Percentiles rank a stretch among this genome's conserved stretches.
Evolutionary conservation across 2,888 invertebrate species (phyloP).

Genomic region (Scaptomyza caliginosa): DNA sequence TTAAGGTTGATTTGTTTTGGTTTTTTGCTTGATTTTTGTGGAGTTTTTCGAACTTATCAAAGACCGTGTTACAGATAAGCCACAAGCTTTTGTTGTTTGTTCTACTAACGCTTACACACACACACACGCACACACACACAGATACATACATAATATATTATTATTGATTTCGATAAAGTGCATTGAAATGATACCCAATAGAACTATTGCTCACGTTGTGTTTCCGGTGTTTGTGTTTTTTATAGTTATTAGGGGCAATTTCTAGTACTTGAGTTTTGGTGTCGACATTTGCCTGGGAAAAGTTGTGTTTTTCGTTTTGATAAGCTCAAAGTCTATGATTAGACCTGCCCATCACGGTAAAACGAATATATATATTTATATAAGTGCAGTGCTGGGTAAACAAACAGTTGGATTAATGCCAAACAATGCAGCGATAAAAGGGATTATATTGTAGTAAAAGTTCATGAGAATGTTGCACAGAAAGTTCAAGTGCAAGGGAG

Average conservation of each 20-base stretch:
- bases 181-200: constrained; percentile 38
- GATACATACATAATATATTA: constrained; percentile 51
- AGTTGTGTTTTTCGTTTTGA: constrained; percentile 26
- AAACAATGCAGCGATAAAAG: constrained; percentile 8
- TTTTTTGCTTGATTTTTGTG: neutral
- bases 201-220: constrained; percentile 60
- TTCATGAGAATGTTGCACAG: neutral
- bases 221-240: constrained; percentile 62
- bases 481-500: neutral
- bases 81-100: constrained; percentile 59
- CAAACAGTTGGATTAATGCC: constrained; percentile 37
- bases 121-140: constrained; percentile 12
- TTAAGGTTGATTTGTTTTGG: constrained; percentile 41
- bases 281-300: constrained; percentile 63
- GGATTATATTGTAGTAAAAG: neutral
- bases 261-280: constrained; percentile 19
- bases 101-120: constrained; percentile 43
- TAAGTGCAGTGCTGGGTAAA: constrained; percentile 9
- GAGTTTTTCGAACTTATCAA: constrained; percentile 51
- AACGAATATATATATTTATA: constrained; percentile 19
- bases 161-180: constrained; percentile 71
- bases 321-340: constrained; percentile 59
- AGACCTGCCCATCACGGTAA: constrained; percentile 37
- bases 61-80: constrained; percentile 70
- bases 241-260: constrained; percentile 20